phyloP scores from a whole-genome alignment of 2,113 vertebrate genomes.

The Lamprologus speciosus region DNA sequence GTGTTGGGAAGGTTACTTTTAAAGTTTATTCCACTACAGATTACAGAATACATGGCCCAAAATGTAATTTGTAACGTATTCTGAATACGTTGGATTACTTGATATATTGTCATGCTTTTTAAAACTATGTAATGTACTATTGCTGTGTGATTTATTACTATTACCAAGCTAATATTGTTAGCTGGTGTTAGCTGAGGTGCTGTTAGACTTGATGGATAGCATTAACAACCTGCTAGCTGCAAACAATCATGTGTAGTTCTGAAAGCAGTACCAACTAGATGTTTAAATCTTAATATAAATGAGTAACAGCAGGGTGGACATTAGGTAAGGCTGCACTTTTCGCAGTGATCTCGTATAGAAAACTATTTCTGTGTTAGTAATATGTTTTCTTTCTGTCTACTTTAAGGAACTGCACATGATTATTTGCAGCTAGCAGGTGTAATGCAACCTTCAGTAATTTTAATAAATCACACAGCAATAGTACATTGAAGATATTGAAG shows the following conservation, averaged over 20 bases:
- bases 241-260: not conserved
- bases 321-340: not conserved
- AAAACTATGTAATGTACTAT: not conserved
- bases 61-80: fast-evolving
- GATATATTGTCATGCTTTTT: not conserved
- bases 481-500: not conserved
- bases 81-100: not conserved
- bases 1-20: not conserved
- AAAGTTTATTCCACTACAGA: not conserved
- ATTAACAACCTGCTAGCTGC: not conserved
- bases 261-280: not conserved
- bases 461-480: not conserved
- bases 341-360: fast-evolving
- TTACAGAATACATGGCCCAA: not conserved
- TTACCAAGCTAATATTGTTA: not conserved
- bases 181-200: not conserved
- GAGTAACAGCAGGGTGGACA: not conserved
- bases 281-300: not conserved
- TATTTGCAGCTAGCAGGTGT: not conserved
- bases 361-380: not conserved
- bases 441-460: not conserved
- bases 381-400: not conserved
- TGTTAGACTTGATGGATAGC: fast-evolving
- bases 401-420: not conserved
- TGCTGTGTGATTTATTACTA: not conserved